Evolutionary conservation across 2,888 invertebrate species (phyloP), one percentile per base, ranked within the genome.

Genomic region (Poecilobothrus nobilitatus): DNA sequence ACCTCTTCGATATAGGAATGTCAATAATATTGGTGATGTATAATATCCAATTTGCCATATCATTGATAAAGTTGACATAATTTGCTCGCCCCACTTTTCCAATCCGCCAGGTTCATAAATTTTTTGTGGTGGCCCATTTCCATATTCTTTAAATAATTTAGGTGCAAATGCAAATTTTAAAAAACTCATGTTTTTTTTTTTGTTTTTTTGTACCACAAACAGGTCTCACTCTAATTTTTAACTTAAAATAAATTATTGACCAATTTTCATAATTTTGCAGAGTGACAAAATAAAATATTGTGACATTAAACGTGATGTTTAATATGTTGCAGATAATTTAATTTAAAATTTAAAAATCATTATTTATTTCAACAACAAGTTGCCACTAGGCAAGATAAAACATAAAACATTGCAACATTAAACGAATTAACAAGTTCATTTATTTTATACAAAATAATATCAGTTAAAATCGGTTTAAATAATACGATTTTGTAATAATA

Each of bases 1-100:
- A 63, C 87, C 90, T 73, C 87, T 86, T 71, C 87, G 87, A 78
- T 90, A 89, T 64, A 91, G 81, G 73, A 89, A 88, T 76, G 88
- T 86, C n/a, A 87, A 86, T 70, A 92, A 82, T 67, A 92, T 81
- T 5, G 93, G 93, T 61, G 91, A 89, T 18, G 91, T 86, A 77
- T 92, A 92, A 34, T 89, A 79, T 12, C 88, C 85, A 68, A 92
- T 83, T 72, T 88, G 90, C 84, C 89, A 86, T 75, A 91, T 83
- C 37, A 88, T 80, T 70, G 85, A 85, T 67, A 89, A 81, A 73
- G 80, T 80, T 72, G 86, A 84, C 53, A 92, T 85, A 27, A 91
- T 83, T 78, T 88, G 88, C 75, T 92, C 90, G 44, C 91, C 88
- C 85, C 88, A 88, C 81, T 86, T 87, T 80, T 93, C 93, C 70